Base-by-base conservation (phyloP, 92 coral and sea anemone genomes). In the Micromussa lordhowensis region DNA sequence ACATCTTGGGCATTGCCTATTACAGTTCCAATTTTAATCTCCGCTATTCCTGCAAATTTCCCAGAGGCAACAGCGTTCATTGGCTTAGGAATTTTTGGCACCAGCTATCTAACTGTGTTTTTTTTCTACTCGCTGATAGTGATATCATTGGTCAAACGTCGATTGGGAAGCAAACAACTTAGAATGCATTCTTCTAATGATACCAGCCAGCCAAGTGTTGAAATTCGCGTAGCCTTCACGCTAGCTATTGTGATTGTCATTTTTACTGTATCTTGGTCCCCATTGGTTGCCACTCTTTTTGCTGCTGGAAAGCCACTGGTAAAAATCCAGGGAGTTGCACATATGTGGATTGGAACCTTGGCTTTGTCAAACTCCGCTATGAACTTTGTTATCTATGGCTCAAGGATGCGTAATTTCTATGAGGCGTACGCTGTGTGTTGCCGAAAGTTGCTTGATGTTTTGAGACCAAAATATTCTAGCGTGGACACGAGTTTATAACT, bases 1-100 rank as follows among this genome's bases (percentile, higher is more conserved):
- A 14, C 61, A 1, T 48, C 71, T 30, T 89, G 92, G 92, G 85
- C 68, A 58, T 40, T 31, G 14, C 86, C 91, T 1, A 36, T 57
- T 3, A 16, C 76, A 28, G 82, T 88, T 57, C 54, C 34, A 10
- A 26, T 48, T 15, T 72, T 36, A 13, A 13, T 32, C 55, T 12
- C 48, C 26, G 55, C 22, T 38, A 32, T 75, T 61, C 68, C 68
- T 22, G 30, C 68, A 1, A 61, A 24, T 26, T 61, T 61, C 14
- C 29, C 68, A 44, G 12, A 44, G 13, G 51, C 51, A 44, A 80
- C 34, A 59, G 61, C 19, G 3, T 57, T 64, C 75, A 18, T 66
- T 16, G 44, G 29, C 16, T 30, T 44, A 4, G 36, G 24, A 1
- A 26, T 26, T 34, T 81, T 63, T 15, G 59, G 10, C 30, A 1